Conservation (phyloP, 2,113 vertebrate species). For the Corythoichthys intestinalis region DNA sequence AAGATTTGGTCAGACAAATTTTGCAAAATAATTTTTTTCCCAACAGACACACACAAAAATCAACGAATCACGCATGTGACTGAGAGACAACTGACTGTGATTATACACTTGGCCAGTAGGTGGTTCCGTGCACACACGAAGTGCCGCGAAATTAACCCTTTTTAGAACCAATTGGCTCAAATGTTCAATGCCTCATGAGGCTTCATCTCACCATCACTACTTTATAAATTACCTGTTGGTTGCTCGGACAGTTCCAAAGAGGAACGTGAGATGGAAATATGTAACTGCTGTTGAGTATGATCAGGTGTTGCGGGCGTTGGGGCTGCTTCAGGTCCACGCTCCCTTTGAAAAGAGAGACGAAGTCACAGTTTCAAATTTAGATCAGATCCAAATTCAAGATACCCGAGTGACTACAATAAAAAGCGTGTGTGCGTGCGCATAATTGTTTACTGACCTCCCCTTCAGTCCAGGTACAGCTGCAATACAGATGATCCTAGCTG, state of each 20-base stretch:
- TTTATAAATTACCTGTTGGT: slow-evolving; percentile 53
- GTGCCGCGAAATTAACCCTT: too few species aligned
- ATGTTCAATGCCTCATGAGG: too few species aligned
- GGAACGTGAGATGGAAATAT: slow-evolving; percentile 91
- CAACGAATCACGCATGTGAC: too few species aligned
- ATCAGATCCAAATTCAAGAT: neutral
- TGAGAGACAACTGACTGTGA: too few species aligned
- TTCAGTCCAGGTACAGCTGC: slow-evolving; percentile 92
- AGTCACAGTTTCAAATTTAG: neutral
- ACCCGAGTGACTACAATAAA: neutral
- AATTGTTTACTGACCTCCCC: slow-evolving; percentile 47
- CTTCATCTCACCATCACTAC: too few species aligned
- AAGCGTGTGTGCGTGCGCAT: neutral
- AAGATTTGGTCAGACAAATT: too few species aligned
- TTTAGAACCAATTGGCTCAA: too few species aligned
- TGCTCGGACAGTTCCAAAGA: slow-evolving; percentile 82
- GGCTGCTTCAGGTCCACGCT: slow-evolving; percentile 66
- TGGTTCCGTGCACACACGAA: too few species aligned
- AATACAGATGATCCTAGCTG: slow-evolving; percentile 94
- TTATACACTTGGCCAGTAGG: too few species aligned
- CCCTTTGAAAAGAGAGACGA: slow-evolving; percentile 58
- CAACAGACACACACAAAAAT: too few species aligned
- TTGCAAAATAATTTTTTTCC: too few species aligned
- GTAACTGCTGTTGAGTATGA: slow-evolving; percentile 80
- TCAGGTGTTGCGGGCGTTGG: slow-evolving; percentile 13